A percentile compares a stretch with the other conserved stretches of the same genome.
These are phyloP conservation scores for Argyrosomus japonicus DNA, from an alignment of 2,113 vertebrate genomes.

Conservation along the genomic window DNA sequence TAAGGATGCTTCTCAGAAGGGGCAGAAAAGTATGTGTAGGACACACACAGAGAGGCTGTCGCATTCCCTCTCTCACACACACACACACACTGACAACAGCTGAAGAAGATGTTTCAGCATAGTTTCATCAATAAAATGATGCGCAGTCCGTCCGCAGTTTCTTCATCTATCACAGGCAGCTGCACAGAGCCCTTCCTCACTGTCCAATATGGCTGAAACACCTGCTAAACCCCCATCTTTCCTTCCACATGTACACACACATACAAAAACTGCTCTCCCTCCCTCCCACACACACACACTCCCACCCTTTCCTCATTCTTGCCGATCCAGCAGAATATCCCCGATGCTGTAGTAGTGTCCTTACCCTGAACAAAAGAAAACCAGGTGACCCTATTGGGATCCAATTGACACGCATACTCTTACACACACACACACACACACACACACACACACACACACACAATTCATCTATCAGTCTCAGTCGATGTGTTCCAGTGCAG, in stretches of 20 bases:
- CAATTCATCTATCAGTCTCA: slow-evolving; percentile 43
- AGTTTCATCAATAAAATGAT: slow-evolving; percentile 50
- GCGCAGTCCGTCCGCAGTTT: slow-evolving; percentile 1
- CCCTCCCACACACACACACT: slow-evolving; percentile 7
- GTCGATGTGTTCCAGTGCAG: slow-evolving; percentile 34
- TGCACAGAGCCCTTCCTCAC: slow-evolving; percentile 43
- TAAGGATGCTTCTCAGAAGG: not conserved
- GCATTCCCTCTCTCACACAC: not conserved
- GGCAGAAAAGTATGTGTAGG: not conserved
- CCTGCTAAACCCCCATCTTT: slow-evolving; percentile 45
- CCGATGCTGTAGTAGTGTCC: slow-evolving; percentile 25
- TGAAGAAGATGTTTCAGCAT: slow-evolving; percentile 14
- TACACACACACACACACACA: not conserved
- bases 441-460: not conserved
- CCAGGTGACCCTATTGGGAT: slow-evolving; percentile 53
- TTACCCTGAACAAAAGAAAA: slow-evolving; percentile 47
- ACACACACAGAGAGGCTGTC: no score
- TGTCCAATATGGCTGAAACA: slow-evolving; percentile 62
- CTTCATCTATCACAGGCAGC: slow-evolving; percentile 39
- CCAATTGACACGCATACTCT: slow-evolving; percentile 30
- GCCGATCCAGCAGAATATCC: slow-evolving; percentile 70
- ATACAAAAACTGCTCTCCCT: slow-evolving; percentile 4
- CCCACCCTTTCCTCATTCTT: slow-evolving; percentile 32
- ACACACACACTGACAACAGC: slow-evolving; percentile 11
- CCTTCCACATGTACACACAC: slow-evolving; percentile 14